A percentile compares a stretch with the other conserved stretches of the same genome.
Conservation (phyloP, 2,113 vertebrate species). For the Ctenomys sociabilis region DNA sequence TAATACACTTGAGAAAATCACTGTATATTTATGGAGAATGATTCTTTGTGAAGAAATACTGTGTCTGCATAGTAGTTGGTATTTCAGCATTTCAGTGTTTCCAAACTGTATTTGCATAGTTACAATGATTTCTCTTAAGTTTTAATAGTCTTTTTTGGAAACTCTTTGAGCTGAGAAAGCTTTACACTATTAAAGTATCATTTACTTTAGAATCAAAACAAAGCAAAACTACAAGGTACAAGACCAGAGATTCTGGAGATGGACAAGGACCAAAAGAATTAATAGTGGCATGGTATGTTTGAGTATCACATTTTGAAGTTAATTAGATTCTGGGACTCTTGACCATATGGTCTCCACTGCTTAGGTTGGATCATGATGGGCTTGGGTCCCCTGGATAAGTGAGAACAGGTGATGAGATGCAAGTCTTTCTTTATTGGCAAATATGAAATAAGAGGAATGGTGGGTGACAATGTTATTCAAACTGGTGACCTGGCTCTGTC, state of each 20-base stretch:
- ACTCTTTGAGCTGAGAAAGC: slow-evolving; percentile 7
- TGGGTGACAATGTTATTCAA: neutral
- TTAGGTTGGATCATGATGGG: neutral
- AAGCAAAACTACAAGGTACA: neutral
- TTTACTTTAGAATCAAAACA: neutral
- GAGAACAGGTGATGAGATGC: neutral
- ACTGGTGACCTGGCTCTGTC: neutral
- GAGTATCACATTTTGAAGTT: neutral
- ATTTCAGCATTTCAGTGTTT: neutral
- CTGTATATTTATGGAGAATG: neutral
- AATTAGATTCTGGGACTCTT: neutral
- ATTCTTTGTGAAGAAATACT: neutral
- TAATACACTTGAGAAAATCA: neutral
- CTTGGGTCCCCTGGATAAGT: neutral
- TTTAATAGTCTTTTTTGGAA: slow-evolving; percentile 2
- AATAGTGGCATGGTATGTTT: neutral
- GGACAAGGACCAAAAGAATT: neutral
- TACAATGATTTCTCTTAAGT: neutral
- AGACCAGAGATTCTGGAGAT: neutral
- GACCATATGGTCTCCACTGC: neutral
- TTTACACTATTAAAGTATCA: neutral
- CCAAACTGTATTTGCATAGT: neutral
- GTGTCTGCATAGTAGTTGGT: neutral
- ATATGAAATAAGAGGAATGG: neutral
- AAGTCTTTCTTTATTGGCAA: neutral